Percentiles rank a stretch among this genome's conserved stretches.
Conservation (phyloP, 64 coral and sea anemone genomes). For the Pocillopora damicornis region DNA sequence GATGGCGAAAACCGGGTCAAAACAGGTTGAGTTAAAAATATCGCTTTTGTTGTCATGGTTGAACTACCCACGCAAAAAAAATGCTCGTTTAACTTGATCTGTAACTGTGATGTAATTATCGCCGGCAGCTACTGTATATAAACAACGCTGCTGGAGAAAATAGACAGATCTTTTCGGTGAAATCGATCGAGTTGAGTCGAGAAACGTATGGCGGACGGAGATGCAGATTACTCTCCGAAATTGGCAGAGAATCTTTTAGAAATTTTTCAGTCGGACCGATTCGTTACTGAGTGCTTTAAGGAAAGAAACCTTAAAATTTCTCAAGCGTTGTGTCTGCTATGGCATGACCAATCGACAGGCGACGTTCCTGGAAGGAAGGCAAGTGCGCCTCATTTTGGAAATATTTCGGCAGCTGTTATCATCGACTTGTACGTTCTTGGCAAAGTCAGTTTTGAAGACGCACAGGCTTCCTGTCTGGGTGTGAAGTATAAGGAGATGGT, state of each 20-base stretch:
- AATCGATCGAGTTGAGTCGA: background rate
- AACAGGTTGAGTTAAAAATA: background rate
- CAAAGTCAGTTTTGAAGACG: conserved; percentile 59
- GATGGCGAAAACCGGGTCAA: background rate
- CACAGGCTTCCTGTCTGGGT: conserved; percentile 36
- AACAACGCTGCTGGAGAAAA: background rate
- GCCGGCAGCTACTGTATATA: background rate
- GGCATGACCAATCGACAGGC: conserved; percentile 55
- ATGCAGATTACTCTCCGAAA: conserved; percentile 51
- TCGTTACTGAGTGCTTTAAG: conserved; percentile 56
- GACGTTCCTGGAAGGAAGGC: conserved; percentile 55
- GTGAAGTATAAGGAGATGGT: conserved; percentile 43
- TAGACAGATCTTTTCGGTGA: background rate
- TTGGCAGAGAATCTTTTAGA: conserved; percentile 50
- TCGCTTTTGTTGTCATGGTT: background rate
- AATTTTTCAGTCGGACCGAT: conserved; percentile 52
- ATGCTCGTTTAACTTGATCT: background rate
- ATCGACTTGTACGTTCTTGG: conserved; percentile 47
- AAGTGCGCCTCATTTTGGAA: conserved; percentile 18
- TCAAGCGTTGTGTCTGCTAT: conserved; percentile 71
- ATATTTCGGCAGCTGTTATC: conserved; percentile 32
- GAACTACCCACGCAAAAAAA: background rate
- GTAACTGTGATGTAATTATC: background rate
- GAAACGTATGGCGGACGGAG: conserved; percentile 23
- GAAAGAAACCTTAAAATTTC: conserved; percentile 54